These are phyloP conservation scores for Corythaixoides concolor DNA, from an alignment of 2,113 vertebrate genomes.

Conservation along the genomic window DNA sequence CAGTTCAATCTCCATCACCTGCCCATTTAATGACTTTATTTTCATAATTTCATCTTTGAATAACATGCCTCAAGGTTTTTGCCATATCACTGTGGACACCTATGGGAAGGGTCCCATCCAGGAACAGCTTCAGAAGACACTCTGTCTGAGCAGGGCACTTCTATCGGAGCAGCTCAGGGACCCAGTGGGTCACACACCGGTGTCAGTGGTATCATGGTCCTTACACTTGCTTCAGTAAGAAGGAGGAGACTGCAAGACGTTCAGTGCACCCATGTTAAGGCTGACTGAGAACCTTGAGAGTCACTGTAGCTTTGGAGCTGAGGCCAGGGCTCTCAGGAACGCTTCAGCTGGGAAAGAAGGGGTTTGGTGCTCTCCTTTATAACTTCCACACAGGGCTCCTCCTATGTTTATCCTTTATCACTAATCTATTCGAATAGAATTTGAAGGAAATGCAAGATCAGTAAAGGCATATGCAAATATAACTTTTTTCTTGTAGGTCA, in stretches of 20 bases:
- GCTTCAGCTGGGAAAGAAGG: neutral
- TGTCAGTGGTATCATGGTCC: neutral
- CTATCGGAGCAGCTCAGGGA: neutral
- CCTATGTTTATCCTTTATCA: slow-evolving; percentile 24
- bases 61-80: neutral
- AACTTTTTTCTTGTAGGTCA: slow-evolving; percentile 68
- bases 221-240: neutral
- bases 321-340: neutral
- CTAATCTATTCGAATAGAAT: slow-evolving; percentile 30
- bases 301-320: neutral
- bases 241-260: neutral
- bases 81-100: neutral
- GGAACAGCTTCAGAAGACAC: neutral
- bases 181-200: neutral
- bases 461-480: slow-evolving; percentile 66
- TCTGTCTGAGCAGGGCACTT: neutral
- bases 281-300: neutral
- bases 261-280: neutral
- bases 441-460: slow-evolving; percentile 38
- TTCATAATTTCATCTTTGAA: neutral
- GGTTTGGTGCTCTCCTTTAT: neutral
- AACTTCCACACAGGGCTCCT: neutral
- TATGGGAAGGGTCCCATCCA: neutral
- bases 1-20: neutral
- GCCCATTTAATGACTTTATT: neutral